phyloP scores from a whole-genome alignment of 92 coral and sea anemone species.

The Heliopora coerulea region DNA sequence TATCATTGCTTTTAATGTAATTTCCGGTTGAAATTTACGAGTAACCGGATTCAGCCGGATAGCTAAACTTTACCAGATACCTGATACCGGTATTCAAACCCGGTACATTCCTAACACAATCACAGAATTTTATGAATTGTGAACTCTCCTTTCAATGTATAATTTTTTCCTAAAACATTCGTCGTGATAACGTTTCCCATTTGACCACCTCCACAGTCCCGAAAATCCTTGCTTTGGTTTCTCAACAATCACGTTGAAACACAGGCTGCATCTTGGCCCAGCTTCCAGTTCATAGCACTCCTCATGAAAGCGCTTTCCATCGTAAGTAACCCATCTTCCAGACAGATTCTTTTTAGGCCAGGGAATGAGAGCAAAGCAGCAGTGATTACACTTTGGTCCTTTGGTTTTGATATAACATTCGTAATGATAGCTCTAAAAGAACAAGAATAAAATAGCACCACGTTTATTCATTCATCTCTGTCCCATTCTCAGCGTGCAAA shows the following conservation, averaged over 20 bases:
- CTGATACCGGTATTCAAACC: too few relatives aligned
- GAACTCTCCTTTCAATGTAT: slow-evolving; percentile 74
- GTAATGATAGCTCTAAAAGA: slow-evolving; percentile 66
- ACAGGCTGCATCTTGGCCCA: slow-evolving; percentile 90
- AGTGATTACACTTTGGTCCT: slow-evolving; percentile 95
- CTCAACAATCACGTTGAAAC: slow-evolving; percentile 87
- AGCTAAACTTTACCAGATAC: too few relatives aligned
- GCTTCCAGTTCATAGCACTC: slow-evolving; percentile 90
- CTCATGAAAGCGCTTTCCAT: slow-evolving; percentile 81
- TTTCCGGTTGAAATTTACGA: too few relatives aligned
- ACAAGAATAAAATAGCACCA: background rate
- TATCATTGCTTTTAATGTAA: too few relatives aligned
- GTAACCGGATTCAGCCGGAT: too few relatives aligned
- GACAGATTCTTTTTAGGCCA: slow-evolving; percentile 78
- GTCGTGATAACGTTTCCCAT: slow-evolving; percentile 78
- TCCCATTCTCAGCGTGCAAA: too few relatives aligned
- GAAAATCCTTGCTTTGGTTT: slow-evolving; percentile 78
- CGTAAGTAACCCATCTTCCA: slow-evolving; percentile 89
- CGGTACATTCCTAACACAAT: too few relatives aligned
- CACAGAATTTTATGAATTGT: slow-evolving; percentile 51
- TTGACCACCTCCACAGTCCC: slow-evolving; percentile 74
- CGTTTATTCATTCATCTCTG: too few relatives aligned
- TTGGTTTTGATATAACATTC: slow-evolving; percentile 89
- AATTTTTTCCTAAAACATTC: slow-evolving; percentile 82
- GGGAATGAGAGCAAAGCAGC: slow-evolving; percentile 92